Evolutionary conservation across 2,888 invertebrate genomes (phyloP).

Genomic region (Syrphus vitripennis): DNA sequence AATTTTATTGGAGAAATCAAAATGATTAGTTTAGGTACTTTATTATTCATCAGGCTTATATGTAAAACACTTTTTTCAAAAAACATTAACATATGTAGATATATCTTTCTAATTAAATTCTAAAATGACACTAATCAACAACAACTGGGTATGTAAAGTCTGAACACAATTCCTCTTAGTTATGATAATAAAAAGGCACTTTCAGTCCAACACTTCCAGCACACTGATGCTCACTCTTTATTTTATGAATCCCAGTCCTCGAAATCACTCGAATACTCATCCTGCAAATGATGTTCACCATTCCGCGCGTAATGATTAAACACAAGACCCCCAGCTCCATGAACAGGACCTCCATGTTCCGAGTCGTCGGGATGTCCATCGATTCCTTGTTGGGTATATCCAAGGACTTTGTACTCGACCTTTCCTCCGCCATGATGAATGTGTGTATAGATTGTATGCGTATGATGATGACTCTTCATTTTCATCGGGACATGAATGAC

Average conservation of each 20-base stretch:
- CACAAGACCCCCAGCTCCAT: conserved; percentile 80
- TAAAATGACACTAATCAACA: conserved; percentile 64
- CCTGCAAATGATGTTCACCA: conserved; percentile 71
- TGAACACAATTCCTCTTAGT: conserved; percentile 25
- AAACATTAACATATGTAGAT: too few relatives aligned
- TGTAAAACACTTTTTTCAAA: background rate
- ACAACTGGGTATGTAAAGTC: background rate
- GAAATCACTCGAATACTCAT: conserved; percentile 43
- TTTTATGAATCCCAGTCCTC: conserved; percentile 63
- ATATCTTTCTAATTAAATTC: conserved; percentile 37
- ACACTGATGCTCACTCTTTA: background rate
- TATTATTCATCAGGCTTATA: background rate
- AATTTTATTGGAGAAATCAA: too few relatives aligned
- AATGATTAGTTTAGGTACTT: too few relatives aligned
- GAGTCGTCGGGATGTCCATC: conserved; percentile 81
- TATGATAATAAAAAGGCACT: conserved; percentile 12
- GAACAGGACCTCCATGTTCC: conserved; percentile 80
- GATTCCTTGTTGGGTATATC: conserved; percentile 78
- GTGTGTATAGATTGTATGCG: conserved; percentile 88
- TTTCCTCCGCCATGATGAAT: conserved; percentile 85
- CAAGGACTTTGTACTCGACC: conserved; percentile 74
- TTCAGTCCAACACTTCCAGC: background rate
- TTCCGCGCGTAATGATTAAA: conserved; percentile 79
- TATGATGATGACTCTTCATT: conserved; percentile 89
- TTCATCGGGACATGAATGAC: conserved; percentile 90